Evolutionary conservation across 1,140 invertebrate genomes (phyloP), one percentile per base, ranked within the genome.

Genomic region (Ips nitidus): DNA sequence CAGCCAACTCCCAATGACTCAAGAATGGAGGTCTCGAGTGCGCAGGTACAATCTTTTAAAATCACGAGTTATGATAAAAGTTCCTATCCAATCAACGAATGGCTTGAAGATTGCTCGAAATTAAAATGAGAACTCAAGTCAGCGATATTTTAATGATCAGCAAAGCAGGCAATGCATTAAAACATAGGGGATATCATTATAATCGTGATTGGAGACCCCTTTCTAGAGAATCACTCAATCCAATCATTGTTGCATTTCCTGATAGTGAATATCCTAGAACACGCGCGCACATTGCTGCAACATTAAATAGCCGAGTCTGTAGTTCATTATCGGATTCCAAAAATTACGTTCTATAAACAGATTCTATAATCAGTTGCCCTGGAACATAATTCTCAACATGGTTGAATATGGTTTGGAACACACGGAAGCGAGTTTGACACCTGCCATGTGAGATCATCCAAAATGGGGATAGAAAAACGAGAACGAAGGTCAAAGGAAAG

Each of bases 121-220:
- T n/a, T n/a, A n/a, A n/a, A 38, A 63, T 52, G 70, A 45, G 22
- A 43, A 57, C 1, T 68, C 67, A 59, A 42, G 65, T 71, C 7
- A 53, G 63, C n/a, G 69, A 73, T 62, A 59, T 37, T n/a, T n/a
- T n/a, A n/a, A n/a, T 71, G 67, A 71, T 73, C 2, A 53, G 41
- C 6, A 71, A 71, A 53, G 69, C 71, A 47, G 63, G 71, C 37
- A 55, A 73, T 53, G 68, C 71, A 36, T 57, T 73, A 41, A 71
- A 66, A 61, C 53, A 56, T 5, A 52, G 71, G n/a, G 61, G 5
- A 39, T 60, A 66, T 61, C 45, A 61, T 39, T 73, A 73, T 53
- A 68, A 68, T 64, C 61, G 64, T 41, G 69, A 71, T 38, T 73
- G 72, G 66, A 2, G 72, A 43, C 70, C 72, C 47, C n/a, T 72